Conservation (phyloP, 2,113 vertebrate genomes). For the Phalacrocorax carbo region DNA sequence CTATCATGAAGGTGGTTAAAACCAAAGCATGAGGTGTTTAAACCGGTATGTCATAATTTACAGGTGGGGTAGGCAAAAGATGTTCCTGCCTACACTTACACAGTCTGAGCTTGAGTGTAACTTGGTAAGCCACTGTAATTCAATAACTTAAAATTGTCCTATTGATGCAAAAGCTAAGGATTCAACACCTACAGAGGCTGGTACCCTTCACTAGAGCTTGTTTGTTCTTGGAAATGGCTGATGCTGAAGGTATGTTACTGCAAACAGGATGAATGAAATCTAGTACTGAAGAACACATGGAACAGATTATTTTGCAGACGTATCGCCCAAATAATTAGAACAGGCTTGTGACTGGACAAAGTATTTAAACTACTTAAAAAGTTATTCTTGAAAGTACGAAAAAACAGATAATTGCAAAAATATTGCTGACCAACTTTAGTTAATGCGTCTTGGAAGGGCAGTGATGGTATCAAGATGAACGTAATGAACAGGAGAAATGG, state of each 20-base stretch:
- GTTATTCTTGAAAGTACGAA: background rate
- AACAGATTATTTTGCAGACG: background rate
- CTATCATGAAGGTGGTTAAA: background rate
- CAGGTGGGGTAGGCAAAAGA: background rate
- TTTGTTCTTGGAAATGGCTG: background rate
- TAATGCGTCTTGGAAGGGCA: background rate
- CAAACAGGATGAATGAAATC: background rate
- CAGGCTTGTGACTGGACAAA: background rate
- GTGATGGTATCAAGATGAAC: background rate
- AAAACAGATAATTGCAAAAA: background rate
- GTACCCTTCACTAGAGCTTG: background rate
- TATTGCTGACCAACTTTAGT: background rate
- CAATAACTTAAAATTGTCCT: background rate
- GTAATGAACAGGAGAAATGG: background rate
- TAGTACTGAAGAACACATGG: background rate
- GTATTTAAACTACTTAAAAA: background rate
- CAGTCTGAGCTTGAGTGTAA: background rate
- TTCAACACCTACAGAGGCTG: background rate
- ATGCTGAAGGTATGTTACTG: background rate
- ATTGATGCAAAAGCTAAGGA: background rate
- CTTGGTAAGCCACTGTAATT: background rate
- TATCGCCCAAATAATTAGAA: background rate
- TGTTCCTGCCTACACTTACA: background rate
- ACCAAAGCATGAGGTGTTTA: background rate
- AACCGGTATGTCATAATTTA: background rate